A percentile compares a stretch with the other conserved stretches of the same genome.
Conservation (phyloP, 2,888 invertebrate genomes). For the Bellardia pandia region DNA sequence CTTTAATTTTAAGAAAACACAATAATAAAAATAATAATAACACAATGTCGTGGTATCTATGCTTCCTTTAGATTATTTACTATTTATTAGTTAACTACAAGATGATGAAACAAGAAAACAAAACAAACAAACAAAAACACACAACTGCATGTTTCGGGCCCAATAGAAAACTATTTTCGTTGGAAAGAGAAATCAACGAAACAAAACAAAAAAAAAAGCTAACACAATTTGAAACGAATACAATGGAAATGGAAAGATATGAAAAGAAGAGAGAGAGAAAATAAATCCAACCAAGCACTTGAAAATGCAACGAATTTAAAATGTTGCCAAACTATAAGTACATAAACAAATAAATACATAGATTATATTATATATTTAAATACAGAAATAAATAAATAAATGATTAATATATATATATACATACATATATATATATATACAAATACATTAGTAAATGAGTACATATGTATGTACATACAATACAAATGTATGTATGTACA, state of each 20-base stretch:
- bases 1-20: conserved; percentile 60
- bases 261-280: not conserved
- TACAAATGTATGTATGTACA: conserved; percentile 17
- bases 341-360: conserved; percentile 66
- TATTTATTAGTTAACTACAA: conserved; percentile 54
- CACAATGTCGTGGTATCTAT: conserved; percentile 72
- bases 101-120: conserved; percentile 4
- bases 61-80: conserved; percentile 74
- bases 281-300: conserved; percentile 65
- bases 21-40: conserved; percentile 58
- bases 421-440: conserved; percentile 37
- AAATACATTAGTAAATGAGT: conserved; percentile 29
- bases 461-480: conserved; percentile 21
- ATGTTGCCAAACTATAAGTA: conserved; percentile 75
- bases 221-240: conserved; percentile 26
- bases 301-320: conserved; percentile 75
- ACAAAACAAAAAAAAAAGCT: not conserved
- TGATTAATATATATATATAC: conserved; percentile 32
- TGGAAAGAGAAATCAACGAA: conserved; percentile 24
- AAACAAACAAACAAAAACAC: conserved; percentile 14
- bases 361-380: conserved; percentile 60
- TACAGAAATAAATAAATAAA: conserved; percentile 66
- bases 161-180: conserved; percentile 42
- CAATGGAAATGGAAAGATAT: conserved; percentile 32
- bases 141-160: conserved; percentile 49